These are phyloP conservation scores for Scolopax bukidnonensis DNA, from an alignment of 2,797 vertebrate genomes.

Conservation along the genomic window DNA sequence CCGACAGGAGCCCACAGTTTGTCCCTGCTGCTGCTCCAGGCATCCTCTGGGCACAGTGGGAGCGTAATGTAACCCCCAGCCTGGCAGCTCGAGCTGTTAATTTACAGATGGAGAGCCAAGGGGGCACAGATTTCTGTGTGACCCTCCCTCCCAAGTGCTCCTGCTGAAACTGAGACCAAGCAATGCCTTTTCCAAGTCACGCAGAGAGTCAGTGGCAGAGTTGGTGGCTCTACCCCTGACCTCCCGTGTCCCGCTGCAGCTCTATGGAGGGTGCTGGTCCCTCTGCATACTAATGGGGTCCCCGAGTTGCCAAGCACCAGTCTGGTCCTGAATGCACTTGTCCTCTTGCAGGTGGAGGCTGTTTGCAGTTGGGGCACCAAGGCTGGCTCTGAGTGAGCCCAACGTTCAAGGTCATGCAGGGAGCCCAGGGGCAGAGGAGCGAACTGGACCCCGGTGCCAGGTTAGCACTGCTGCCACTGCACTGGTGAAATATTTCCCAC, in stretches of 20 bases:
- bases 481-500: constrained; percentile 27
- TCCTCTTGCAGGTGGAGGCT: not conserved
- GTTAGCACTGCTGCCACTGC: not conserved
- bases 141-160: not conserved
- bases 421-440: not conserved
- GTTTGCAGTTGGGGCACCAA: not conserved
- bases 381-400: not conserved
- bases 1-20: not conserved
- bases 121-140: not conserved
- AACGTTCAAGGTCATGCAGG: not conserved
- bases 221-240: not conserved
- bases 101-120: not conserved
- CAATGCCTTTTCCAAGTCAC: not conserved
- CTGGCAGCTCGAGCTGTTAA: not conserved
- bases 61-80: not conserved
- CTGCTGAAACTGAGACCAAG: not conserved
- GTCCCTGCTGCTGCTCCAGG: not conserved
- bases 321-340: not conserved
- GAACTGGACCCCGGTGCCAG: not conserved
- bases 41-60: not conserved
- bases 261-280: not conserved
- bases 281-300: not conserved
- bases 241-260: not conserved
- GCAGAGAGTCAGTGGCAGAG: not conserved
- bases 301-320: not conserved